Base-by-base conservation (phyloP, 2,888 invertebrate species). In the Mythimna ferrago region DNA sequence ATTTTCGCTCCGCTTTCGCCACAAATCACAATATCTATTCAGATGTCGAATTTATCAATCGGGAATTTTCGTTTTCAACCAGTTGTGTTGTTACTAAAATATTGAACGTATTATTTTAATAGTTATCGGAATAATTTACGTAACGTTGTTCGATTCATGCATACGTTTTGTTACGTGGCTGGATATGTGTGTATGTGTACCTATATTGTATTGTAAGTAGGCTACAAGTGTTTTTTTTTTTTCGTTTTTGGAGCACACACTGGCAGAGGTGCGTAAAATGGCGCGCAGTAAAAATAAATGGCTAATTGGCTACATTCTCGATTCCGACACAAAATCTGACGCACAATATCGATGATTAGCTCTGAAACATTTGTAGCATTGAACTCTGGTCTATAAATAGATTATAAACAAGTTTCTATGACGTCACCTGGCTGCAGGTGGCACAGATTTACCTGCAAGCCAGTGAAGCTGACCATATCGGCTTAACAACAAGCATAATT, bases 1-100 rank as follows among this genome's bases (percentile, higher is more conserved):
- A 93, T 94, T 94, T 93, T 93, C 85, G 91, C 88, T 83, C 85
- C 88, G 90, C 93, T 94, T 94, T 94, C 93, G 92, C 92, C 85
- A 82, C 88, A 86, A 89, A 89, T 88, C 82, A 87, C 78, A 83
- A 79, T 79, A 79, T 82, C 80, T 84, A 86, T 85, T 87, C 71
- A 76, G 82, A 85, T 76, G 81, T 82, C 78, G 66, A 83, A 85
- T 87, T 76, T 62, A 77, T 80, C 61, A 67, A 80, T 78, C 71
- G n/a, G 53, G 51, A 56, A 44, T 80, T 66, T 78, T 51, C 38
- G 56, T 41, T 41, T 78, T 51, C 48, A 64, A 14, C 41, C 19
- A 0, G n/a, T 21, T 14, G 26, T 16, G 56, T 71, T 81, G 63
- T 63, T 51, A 54, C 53, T 58, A 19, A 69, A 71, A 56, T 58